Evolutionary conservation across 2,797 vertebrate genomes (phyloP).

Genomic region (Malurus splendens): DNA sequence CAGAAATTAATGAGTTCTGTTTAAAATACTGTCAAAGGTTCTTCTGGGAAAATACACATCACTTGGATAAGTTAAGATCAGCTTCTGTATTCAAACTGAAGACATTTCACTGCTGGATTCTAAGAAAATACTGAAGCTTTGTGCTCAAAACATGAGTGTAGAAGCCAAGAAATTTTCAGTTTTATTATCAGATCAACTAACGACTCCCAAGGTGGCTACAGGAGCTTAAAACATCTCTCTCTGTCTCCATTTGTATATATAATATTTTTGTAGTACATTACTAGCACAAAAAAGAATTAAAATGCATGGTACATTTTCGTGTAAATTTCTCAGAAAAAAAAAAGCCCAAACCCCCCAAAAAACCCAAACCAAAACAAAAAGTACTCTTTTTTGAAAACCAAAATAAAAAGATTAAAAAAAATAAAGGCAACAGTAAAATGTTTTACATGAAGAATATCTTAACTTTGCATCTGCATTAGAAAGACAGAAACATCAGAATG

Average conservation of each 20-base stretch:
- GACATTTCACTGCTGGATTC: not conserved
- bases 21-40: not conserved
- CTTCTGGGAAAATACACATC: not conserved
- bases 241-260: not conserved
- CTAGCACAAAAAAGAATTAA: not conserved
- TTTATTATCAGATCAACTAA: constrained; percentile 4
- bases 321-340: not conserved
- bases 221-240: not conserved
- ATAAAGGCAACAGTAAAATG: not conserved
- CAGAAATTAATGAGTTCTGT: not conserved
- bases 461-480: not conserved
- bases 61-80: not conserved
- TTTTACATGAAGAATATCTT: not conserved
- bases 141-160: not conserved
- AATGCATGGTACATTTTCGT: not conserved
- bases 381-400: not conserved
- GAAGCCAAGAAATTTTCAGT: not conserved
- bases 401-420: not conserved
- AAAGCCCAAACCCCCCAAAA: not conserved
- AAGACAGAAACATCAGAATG: not conserved
- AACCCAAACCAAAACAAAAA: not conserved
- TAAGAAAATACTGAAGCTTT: not conserved
- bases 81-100: not conserved
- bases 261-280: not conserved
- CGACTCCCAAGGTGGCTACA: not conserved